A percentile compares a stretch with the other conserved stretches of the same genome.
Evolutionary conservation across 2,888 invertebrate species (phyloP).

Genomic region (Cyaniris semiargus): DNA sequence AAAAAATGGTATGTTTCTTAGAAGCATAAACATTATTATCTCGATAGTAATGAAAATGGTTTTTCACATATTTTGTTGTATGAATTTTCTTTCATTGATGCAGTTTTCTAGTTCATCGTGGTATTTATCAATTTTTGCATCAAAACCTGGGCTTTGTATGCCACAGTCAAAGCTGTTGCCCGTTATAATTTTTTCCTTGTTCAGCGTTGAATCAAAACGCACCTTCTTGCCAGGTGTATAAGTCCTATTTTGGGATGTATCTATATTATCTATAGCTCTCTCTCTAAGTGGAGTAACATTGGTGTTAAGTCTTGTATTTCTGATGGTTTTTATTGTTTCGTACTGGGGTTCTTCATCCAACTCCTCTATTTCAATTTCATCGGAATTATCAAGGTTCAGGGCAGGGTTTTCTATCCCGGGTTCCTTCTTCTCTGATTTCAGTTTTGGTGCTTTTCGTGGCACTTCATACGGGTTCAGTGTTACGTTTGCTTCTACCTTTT

Average conservation of each 20-base stretch:
- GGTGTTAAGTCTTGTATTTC: conserved; percentile 69
- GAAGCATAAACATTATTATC: no score
- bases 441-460: conserved; percentile 63
- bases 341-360: conserved; percentile 67
- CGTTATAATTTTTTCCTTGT: conserved; percentile 72
- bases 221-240: conserved; percentile 72
- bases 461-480: conserved; percentile 75
- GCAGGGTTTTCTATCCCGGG: conserved; percentile 72
- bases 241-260: conserved; percentile 58
- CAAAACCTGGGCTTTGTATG: conserved; percentile 72
- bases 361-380: conserved; percentile 72
- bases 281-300: conserved; percentile 70
- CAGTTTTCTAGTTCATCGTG: conserved; percentile 77
- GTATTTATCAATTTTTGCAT: conserved; percentile 71
- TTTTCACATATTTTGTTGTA: conserved; percentile 70
- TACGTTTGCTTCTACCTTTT: conserved; percentile 58
- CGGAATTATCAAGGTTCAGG: conserved; percentile 68
- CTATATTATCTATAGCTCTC: conserved; percentile 53
- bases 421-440: conserved; percentile 56
- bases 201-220: conserved; percentile 73
- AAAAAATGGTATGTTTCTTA: background rate
- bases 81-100: conserved; percentile 73
- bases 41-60: no score
- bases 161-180: conserved; percentile 73
- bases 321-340: conserved; percentile 69